Conservation (phyloP, 2,113 vertebrate species). For the Mormyrus iriodes region DNA sequence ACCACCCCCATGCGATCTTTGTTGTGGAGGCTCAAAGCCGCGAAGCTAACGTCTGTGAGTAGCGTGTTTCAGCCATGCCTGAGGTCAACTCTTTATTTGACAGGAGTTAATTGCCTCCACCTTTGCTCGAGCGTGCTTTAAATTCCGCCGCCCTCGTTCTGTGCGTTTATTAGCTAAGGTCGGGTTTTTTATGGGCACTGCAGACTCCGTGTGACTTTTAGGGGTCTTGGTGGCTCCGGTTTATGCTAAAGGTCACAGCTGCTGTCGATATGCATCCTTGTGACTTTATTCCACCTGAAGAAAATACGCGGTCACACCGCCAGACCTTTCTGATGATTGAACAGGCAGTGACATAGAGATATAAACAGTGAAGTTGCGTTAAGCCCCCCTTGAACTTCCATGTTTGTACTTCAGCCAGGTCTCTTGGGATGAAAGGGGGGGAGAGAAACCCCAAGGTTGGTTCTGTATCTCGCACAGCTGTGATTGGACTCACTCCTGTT, state of each 20-base stretch:
- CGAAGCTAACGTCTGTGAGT: too few species aligned
- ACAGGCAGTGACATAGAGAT: neutral
- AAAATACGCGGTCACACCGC: neutral
- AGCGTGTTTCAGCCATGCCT: neutral
- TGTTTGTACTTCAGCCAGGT: neutral
- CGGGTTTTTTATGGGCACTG: neutral
- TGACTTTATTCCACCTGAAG: neutral
- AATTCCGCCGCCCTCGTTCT: neutral
- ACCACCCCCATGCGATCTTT: neutral
- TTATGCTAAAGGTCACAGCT: conserved; percentile 3
- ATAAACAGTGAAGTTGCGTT: neutral
- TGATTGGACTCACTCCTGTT: neutral
- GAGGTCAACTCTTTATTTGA: conserved; percentile 18
- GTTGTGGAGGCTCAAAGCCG: neutral
- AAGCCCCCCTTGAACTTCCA: neutral
- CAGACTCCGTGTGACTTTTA: neutral
- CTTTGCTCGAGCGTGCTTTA: neutral
- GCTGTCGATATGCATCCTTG: neutral
- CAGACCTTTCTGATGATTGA: neutral
- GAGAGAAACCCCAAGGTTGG: neutral
- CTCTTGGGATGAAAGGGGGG: neutral
- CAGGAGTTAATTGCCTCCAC: conserved; percentile 28
- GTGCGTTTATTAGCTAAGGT: neutral
- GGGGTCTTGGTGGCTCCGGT: neutral
- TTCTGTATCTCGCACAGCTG: neutral